phyloP scores from a whole-genome alignment of 2,113 vertebrate species.

The Gambusia holbrooki region DNA sequence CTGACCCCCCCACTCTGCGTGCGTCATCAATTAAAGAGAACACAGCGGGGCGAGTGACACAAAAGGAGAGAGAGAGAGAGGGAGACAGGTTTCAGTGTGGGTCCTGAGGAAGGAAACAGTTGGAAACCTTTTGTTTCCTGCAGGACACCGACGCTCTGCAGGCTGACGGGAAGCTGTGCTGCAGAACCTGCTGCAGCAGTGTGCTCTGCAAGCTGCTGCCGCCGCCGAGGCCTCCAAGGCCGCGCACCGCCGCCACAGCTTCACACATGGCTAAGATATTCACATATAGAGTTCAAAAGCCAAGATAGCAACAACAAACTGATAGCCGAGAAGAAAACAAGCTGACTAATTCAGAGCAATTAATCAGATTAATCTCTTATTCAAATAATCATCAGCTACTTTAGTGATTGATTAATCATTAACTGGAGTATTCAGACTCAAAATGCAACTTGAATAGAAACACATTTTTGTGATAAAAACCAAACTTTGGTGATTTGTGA shows the following conservation, averaged over 20 bases:
- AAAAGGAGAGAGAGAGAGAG: background rate
- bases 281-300: too few species aligned
- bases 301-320: background rate
- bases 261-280: too few species aligned
- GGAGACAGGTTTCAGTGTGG: constrained; percentile 10
- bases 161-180: background rate
- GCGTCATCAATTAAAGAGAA: constrained; percentile 63
- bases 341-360: background rate
- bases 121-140: constrained; percentile 57
- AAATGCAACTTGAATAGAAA: too few species aligned
- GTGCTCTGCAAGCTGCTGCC: background rate
- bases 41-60: constrained; percentile 26
- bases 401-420: too few species aligned
- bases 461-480: too few species aligned
- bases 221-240: too few species aligned
- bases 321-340: background rate
- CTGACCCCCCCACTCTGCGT: constrained; percentile 42
- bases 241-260: background rate
- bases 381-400: too few species aligned
- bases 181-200: background rate
- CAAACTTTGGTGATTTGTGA: too few species aligned
- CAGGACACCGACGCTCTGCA: constrained; percentile 27
- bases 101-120: constrained; percentile 49
- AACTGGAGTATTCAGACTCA: too few species aligned
- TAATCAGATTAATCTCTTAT: too few species aligned